Conservation (phyloP, 2,113 vertebrate genomes). For the Neolamprologus caudopunctatus region DNA sequence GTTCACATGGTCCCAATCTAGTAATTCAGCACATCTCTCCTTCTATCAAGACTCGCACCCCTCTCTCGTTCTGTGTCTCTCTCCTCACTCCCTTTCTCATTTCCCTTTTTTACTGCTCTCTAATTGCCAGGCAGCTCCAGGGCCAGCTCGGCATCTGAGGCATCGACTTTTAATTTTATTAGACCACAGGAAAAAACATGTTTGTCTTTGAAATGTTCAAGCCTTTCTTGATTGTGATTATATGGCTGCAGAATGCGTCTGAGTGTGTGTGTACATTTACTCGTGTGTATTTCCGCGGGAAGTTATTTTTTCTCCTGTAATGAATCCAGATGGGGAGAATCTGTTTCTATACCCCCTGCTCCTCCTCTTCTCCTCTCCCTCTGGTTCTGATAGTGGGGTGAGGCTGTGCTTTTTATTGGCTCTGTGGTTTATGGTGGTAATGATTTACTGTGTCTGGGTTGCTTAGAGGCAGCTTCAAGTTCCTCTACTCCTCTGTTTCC, state of each 20-base stretch:
- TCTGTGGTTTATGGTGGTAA: slow-evolving; percentile 63
- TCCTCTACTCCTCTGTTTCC: slow-evolving; percentile 35
- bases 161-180: slow-evolving; percentile 76
- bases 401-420: slow-evolving; percentile 64
- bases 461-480: slow-evolving; percentile 53
- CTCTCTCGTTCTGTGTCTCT: neutral
- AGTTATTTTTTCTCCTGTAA: slow-evolving; percentile 66
- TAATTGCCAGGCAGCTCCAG: slow-evolving; percentile 71
- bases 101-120: slow-evolving; percentile 72
- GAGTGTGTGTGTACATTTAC: neutral
- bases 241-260: slow-evolving; percentile 41
- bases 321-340: slow-evolving; percentile 74
- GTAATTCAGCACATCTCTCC: slow-evolving; percentile 75
- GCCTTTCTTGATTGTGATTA: slow-evolving; percentile 71
- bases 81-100: slow-evolving; percentile 40
- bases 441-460: slow-evolving; percentile 63
- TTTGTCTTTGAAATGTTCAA: slow-evolving; percentile 78
- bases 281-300: slow-evolving; percentile 38
- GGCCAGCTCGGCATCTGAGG: slow-evolving; percentile 62
- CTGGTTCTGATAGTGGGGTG: slow-evolving; percentile 60
- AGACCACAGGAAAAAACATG: slow-evolving; percentile 81
- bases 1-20: slow-evolving; percentile 87
- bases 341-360: slow-evolving; percentile 55
- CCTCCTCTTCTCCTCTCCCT: slow-evolving; percentile 21
- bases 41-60: slow-evolving; percentile 4